A percentile compares a stretch with the other conserved stretches of the same genome.
phyloP scores from a whole-genome alignment of 1,140 invertebrate genomes.

The Ctenoplectra terminalis region DNA sequence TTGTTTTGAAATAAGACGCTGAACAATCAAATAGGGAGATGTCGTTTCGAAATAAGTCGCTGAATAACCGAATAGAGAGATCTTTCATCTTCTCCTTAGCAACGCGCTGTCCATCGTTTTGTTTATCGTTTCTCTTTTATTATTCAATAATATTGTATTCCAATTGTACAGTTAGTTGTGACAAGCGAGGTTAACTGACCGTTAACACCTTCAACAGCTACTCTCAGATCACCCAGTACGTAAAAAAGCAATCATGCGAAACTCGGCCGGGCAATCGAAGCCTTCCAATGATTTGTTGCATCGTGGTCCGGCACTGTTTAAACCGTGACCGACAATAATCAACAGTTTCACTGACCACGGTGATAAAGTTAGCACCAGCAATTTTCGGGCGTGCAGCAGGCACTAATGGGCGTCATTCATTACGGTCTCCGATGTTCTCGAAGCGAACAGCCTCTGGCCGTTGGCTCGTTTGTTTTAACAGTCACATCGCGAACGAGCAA shows the following conservation, averaged over 20 bases:
- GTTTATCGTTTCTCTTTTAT: too few species aligned
- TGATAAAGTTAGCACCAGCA: constrained; percentile 29
- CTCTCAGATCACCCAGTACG: background rate
- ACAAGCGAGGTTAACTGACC: too few species aligned
- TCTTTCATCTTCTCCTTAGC: too few species aligned
- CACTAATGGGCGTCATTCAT: constrained; percentile 26
- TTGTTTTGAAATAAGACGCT: too few species aligned
- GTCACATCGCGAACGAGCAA: constrained; percentile 45
- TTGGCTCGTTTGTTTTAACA: constrained; percentile 23
- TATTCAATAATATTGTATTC: too few species aligned
- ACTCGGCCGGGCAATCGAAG: background rate
- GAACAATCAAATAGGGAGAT: too few species aligned
- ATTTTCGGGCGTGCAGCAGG: constrained; percentile 18
- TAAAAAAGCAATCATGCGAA: background rate
- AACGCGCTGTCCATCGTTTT: too few species aligned
- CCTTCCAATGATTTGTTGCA: background rate
- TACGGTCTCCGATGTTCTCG: constrained; percentile 16
- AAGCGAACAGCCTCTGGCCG: constrained; percentile 17
- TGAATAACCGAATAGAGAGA: too few species aligned
- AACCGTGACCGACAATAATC: constrained; percentile 17
- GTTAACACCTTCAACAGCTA: too few species aligned
- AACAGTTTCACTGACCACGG: constrained; percentile 15
- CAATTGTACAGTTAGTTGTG: too few species aligned
- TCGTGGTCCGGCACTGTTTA: background rate
- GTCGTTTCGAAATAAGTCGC: too few species aligned